Evolutionary conservation across 2,888 invertebrate genomes (phyloP).

Genomic region (Ptychoptera contaminata): DNA sequence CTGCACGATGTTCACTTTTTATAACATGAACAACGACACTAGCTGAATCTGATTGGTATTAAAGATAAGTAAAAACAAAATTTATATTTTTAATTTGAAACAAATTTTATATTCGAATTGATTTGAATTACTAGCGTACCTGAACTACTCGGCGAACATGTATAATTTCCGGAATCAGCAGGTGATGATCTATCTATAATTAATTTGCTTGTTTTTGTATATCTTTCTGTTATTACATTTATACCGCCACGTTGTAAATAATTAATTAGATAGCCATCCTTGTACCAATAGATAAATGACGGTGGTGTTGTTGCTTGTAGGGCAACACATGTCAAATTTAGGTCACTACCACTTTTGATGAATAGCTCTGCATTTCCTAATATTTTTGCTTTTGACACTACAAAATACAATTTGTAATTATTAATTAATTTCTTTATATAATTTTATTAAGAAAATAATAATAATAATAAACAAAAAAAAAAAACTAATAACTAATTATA

Average conservation of each 20-base stretch:
- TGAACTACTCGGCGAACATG: conserved; percentile 73
- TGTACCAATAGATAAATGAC: conserved; percentile 72
- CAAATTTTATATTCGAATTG: too few relatives aligned
- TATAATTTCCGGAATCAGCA: conserved; percentile 78
- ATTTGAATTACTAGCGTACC: too few relatives aligned
- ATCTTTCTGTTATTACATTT: conserved; percentile 73
- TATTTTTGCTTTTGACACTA: conserved; percentile 83
- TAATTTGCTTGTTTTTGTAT: conserved; percentile 68
- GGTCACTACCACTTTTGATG: conserved; percentile 80
- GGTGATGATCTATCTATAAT: conserved; percentile 73
- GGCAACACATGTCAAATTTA: conserved; percentile 79
- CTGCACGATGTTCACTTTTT: conserved; percentile 54
- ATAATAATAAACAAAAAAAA: too few relatives aligned
- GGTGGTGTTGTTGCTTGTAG: conserved; percentile 50
- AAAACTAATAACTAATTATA: too few relatives aligned
- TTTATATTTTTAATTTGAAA: too few relatives aligned
- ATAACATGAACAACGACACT: conserved; percentile 72
- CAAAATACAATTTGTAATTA: conserved; percentile 15
- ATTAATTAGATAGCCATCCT: conserved; percentile 66
- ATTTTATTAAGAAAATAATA: too few relatives aligned
- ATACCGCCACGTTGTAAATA: conserved; percentile 76
- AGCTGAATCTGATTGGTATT: conserved; percentile 50
- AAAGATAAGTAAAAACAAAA: too few relatives aligned
- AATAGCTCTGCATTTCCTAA: conserved; percentile 71
- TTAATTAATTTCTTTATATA: too few relatives aligned